Evolutionary conservation across 92 coral and sea anemone species (phyloP), one percentile per base, ranked within the genome.

Genomic region (Siderastrea radians): DNA sequence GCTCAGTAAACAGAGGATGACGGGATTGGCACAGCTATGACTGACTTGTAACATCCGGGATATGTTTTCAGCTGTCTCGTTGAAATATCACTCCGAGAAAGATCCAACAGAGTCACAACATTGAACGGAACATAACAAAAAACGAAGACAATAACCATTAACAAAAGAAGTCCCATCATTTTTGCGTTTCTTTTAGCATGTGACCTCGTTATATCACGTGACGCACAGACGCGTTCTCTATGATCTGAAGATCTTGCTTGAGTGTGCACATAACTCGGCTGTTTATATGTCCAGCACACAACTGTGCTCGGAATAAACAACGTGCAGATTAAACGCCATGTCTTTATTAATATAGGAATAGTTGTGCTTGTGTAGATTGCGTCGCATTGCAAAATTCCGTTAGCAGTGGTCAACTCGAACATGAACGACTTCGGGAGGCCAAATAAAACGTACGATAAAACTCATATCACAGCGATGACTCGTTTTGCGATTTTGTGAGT

Each of bases 21-120:
- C 49, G 83, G 83, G 83, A 78, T 78, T 78, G 15, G 62, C 38
- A 4, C 72, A 78, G 83, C 83, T 78, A n/a, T 78, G 72, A 64
- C 55, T 13, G 43, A 78, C 72, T 64, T 78, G 83, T 61, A 63
- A 78, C 83, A 78, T 78, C 83, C 83, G 83, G 83, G 48, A 63
- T 47, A 78, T 78, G 49, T 16, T 78, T 14, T 78, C 83, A 1
- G 47, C 19, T 6, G 72, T 3, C 17, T 78, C 83, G 65, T 78
- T 78, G 72, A 46, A 78, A 2, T 17, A 48, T 45, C 70, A 78
- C 6, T 61, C 15, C 3, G 3, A 13, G 15, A 61, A 61, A 61
- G 66, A 61, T 61, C 15, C 1, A 59, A 13, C 6, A 13, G 2
- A 14, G 15, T 1, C 66, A 61, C 19, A 1, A 79, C 6, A 49